These are phyloP conservation scores for Lordiphosa fenestrarum DNA, from an alignment of 2,888 invertebrate species.

Conservation along the genomic window DNA sequence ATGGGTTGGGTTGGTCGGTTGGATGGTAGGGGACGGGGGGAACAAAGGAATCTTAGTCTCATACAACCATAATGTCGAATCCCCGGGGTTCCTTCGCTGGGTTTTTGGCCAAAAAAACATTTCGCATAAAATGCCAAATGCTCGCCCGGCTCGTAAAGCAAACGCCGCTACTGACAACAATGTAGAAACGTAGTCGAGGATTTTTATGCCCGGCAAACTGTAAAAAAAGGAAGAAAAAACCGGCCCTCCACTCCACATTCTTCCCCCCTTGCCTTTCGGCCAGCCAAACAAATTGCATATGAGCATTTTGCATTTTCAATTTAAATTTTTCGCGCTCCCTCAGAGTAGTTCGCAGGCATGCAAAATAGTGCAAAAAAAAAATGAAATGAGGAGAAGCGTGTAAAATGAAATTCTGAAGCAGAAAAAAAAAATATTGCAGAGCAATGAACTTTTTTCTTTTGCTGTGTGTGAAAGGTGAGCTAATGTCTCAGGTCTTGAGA, in stretches of 20 bases:
- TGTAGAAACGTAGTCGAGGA: conserved; percentile 28
- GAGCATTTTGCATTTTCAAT: conserved; percentile 67
- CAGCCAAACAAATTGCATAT: conserved; percentile 65
- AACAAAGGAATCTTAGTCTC: conserved; percentile 12
- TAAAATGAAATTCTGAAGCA: conserved; percentile 49
- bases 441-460: conserved; percentile 9
- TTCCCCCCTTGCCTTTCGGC: conserved; percentile 20
- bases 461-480: not conserved
- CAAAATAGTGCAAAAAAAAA: conserved; percentile 4
- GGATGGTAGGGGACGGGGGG: not conserved
- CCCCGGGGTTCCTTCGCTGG: conserved; percentile 28
- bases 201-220: conserved; percentile 52
- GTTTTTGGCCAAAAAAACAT: conserved; percentile 33
- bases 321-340: conserved; percentile 54
- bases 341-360: conserved; percentile 17
- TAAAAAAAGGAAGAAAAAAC: conserved; percentile 33
- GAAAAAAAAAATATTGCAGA: conserved; percentile 15
- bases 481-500: conserved; percentile 24
- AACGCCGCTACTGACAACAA: conserved; percentile 56
- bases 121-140: conserved; percentile 68
- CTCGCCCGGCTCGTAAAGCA: conserved; percentile 61
- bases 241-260: conserved; percentile 10
- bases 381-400: conserved; percentile 11
- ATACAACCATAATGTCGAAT: conserved; percentile 47
- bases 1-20: conserved; percentile 5